Conservation (phyloP, 1,140 invertebrate species). For the Drosophila melanogaster region Release_6_plus_ISO1_MT NT_033779.5:15159501-15160000, state of each 20-base stretch:
- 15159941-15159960: slow-evolving; percentile 76
- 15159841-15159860: slow-evolving; percentile 80
- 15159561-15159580: slow-evolving; percentile 21
- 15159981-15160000: slow-evolving; percentile 67
- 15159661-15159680: slow-evolving; percentile 80
- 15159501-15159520: slow-evolving; percentile 3
- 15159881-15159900: slow-evolving; percentile 4
- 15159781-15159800: background rate
- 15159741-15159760: slow-evolving; percentile 49
- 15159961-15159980: slow-evolving; percentile 72
- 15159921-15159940: slow-evolving; percentile 16
- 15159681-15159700: slow-evolving; percentile 82
- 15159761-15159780: slow-evolving; percentile 11
- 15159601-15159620: slow-evolving; percentile 19
- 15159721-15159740: slow-evolving; percentile 78
- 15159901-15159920: background rate
- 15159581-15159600: slow-evolving; percentile 22
- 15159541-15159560: slow-evolving; percentile 69
- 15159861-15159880: slow-evolving; percentile 66
- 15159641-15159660: slow-evolving; percentile 76
- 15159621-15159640: slow-evolving; percentile 41
- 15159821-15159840: slow-evolving; percentile 51
- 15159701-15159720: slow-evolving; percentile 82
- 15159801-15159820: slow-evolving; percentile 8
- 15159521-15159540: slow-evolving; percentile 11